phyloP scores from a whole-genome alignment of 1,140 invertebrate genomes.

The Halotydeus destructor region DNA sequence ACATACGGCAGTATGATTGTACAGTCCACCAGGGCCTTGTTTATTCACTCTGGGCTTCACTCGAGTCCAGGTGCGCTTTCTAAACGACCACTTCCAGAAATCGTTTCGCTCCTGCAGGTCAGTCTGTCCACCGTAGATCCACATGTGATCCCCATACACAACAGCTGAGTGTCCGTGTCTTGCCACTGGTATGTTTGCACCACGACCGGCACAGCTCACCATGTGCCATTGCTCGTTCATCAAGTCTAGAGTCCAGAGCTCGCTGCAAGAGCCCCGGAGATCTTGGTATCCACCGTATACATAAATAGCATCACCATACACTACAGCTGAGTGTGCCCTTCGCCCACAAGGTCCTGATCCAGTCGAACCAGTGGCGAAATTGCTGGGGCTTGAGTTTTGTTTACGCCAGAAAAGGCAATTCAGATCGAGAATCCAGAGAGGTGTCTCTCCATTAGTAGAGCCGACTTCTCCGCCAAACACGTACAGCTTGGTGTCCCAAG shows the following conservation, averaged over 20 bases:
- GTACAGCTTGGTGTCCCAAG: slow-evolving; percentile 42
- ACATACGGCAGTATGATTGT: slow-evolving; percentile 57
- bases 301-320: slow-evolving; percentile 53
- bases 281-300: slow-evolving; percentile 78
- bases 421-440: slow-evolving; percentile 68
- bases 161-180: slow-evolving; percentile 67
- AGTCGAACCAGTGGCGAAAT: slow-evolving; percentile 17
- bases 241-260: slow-evolving; percentile 71
- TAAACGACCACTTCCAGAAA: slow-evolving; percentile 60
- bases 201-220: slow-evolving; percentile 14
- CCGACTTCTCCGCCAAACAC: slow-evolving; percentile 73
- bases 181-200: slow-evolving; percentile 34
- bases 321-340: slow-evolving; percentile 56
- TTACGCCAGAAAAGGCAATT: slow-evolving; percentile 21
- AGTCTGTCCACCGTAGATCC: slow-evolving; percentile 71
- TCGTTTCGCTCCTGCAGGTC: slow-evolving; percentile 56
- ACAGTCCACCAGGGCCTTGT: slow-evolving; percentile 44
- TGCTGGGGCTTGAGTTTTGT: background rate
- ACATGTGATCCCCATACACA: slow-evolving; percentile 51
- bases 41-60: slow-evolving; percentile 30
- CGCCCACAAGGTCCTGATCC: slow-evolving; percentile 43
- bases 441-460: slow-evolving; percentile 50
- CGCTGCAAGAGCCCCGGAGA: slow-evolving; percentile 54
- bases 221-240: slow-evolving; percentile 36
- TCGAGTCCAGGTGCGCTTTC: slow-evolving; percentile 37